phyloP scores from a whole-genome alignment of 2,113 vertebrate genomes.

The Bolborhynchus lineola region DNA sequence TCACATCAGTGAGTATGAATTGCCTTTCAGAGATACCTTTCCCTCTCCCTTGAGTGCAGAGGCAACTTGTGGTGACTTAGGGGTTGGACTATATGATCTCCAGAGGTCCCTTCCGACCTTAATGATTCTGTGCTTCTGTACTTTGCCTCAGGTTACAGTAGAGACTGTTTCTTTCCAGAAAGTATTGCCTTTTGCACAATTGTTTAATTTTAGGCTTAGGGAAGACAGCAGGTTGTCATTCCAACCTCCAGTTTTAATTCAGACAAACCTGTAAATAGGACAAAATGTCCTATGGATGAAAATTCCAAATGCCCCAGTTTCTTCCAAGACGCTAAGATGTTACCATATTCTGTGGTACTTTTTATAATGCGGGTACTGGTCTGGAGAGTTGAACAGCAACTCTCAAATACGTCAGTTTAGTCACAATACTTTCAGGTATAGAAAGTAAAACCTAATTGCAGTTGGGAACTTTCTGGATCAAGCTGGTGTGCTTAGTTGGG shows the following conservation, averaged over 20 bases:
- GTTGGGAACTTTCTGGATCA: neutral
- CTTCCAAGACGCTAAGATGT: neutral
- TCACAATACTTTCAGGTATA: neutral
- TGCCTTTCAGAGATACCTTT: neutral
- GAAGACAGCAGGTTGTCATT: neutral
- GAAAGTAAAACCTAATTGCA: neutral
- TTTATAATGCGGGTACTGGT: neutral
- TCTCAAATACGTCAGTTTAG: neutral
- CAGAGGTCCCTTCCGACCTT: neutral
- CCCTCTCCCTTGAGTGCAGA: neutral
- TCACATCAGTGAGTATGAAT: neutral
- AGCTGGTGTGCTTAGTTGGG: neutral
- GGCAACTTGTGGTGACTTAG: neutral
- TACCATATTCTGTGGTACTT: neutral
- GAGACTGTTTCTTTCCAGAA: neutral
- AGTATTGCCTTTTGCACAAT: neutral
- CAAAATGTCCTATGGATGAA: neutral
- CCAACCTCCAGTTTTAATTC: neutral
- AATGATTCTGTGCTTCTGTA: neutral
- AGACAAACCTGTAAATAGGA: neutral
- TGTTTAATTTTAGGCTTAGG: neutral
- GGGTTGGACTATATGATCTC: neutral
- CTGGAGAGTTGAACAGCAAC: neutral
- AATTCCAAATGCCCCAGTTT: neutral
- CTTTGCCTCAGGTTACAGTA: neutral